Percentiles rank a stretch among this genome's conserved stretches.
These are phyloP conservation scores for Ciconia nigra DNA, from an alignment of 2,797 vertebrate species.

Conservation along the genomic window DNA sequence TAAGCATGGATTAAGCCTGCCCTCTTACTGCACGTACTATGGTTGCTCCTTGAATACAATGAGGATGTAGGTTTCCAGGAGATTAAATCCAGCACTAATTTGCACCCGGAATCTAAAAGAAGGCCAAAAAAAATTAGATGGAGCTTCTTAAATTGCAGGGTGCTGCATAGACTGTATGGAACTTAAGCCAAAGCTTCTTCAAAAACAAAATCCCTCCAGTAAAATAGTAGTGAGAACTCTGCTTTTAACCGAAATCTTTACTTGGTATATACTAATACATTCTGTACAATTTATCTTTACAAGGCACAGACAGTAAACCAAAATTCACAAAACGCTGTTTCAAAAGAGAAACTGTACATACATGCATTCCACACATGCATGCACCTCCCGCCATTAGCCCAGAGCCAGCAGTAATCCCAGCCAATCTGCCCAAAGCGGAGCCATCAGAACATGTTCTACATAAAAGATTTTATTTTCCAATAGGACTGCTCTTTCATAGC, in stretches of 20 bases:
- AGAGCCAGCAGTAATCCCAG: not conserved
- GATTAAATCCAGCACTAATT: not conserved
- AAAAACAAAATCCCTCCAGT: not conserved
- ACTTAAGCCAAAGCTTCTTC: not conserved
- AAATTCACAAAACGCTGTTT: not conserved
- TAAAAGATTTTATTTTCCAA: not conserved
- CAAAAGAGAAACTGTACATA: not conserved
- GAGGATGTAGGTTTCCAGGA: slow-evolving; percentile 20
- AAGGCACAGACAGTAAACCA: not conserved
- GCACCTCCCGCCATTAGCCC: accelerated
- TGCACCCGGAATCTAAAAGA: not conserved
- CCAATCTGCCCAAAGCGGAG: not conserved
- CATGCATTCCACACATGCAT: accelerated
- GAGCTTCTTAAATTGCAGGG: not conserved
- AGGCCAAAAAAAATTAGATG: not conserved
- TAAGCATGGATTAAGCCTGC: not conserved
- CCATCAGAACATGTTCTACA: not conserved
- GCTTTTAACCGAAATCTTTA: not conserved
- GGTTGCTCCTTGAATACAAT: not conserved
- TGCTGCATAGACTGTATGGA: not conserved
- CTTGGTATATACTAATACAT: not conserved
- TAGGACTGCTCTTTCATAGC: not conserved
- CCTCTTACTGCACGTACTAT: not conserved
- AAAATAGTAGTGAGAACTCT: not conserved
- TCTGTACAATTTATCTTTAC: not conserved